Evolutionary conservation across 2,797 vertebrate genomes (phyloP), one percentile per base, ranked within the genome.

Genomic region (Characodon lateralis): DNA sequence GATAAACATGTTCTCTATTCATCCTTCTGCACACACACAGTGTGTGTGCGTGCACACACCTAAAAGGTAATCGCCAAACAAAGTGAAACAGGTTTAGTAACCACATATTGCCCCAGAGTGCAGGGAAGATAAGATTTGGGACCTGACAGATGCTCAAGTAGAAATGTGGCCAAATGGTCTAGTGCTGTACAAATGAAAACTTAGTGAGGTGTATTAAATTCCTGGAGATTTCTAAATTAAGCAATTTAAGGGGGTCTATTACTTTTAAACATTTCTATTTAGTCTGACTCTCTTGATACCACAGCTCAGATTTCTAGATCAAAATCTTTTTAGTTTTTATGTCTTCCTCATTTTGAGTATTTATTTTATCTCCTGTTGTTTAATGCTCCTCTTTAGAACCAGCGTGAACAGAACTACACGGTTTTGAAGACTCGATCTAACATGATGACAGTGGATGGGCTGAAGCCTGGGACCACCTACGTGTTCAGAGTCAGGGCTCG

Each of bases 371-470:
- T 39, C 10, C 22, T 76, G 7, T 55, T 7, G 3, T 43, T 46
- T 26, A 66, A 63, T 43, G 24, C 18, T 68, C n/a, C 48, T 1
- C 76, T 83, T 28, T 87, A 97, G 96, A 96, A 97, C 89, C 96
- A 97, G 89, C 92, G 94, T 55, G 96, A 96, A 78, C 96, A 96
- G 89, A 97, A 97, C 90, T 96, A 96, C 91, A 97, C 96, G 0
- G 95, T 96, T 39, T 68, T 97, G 91, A 97, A 96, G 93, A 97
- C 96, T 18, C 94, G 94, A 85, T 96, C 95, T 72, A 96, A 95
- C 89, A 94, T 94, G 91, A 96, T 97, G 96, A 97, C 96, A 0
- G 95, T 97, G 75, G 96, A 96, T 2, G 96, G 96, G 18, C 91
- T 97, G 26, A 97, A 97, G 87, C 96, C 96, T 0, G 96, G 96